A percentile compares a stretch with the other conserved stretches of the same genome.
Evolutionary conservation across 2,888 invertebrate genomes (phyloP).

Genomic region (Pardosa pseudoannulata): DNA sequence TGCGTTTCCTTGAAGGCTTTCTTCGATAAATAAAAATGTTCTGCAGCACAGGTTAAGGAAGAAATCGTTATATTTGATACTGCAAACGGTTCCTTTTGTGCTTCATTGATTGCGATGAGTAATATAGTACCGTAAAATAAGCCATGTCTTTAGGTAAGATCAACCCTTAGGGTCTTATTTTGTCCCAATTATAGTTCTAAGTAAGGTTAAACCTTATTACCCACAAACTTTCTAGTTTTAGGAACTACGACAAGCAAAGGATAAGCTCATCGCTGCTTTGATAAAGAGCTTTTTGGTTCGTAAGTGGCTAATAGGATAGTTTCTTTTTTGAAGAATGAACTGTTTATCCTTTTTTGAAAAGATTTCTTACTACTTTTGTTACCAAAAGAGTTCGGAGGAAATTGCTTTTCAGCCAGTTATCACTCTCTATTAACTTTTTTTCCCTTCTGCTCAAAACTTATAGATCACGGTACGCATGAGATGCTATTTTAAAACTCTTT

Average conservation of each 20-base stretch:
- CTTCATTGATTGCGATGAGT: neutral
- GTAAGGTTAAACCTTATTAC: slow-evolving; percentile 41
- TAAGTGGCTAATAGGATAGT: slow-evolving; percentile 38
- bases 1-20: no score
- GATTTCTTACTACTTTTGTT: neutral
- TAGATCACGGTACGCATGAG: no score
- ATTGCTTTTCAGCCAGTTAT: neutral
- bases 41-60: no score
- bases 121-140: neutral
- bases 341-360: neutral
- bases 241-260: slow-evolving; percentile 18
- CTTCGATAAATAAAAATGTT: no score
- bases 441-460: neutral
- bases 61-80: no score
- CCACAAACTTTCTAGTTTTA: slow-evolving; percentile 37
- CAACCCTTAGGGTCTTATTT: slow-evolving; percentile 16
- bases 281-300: slow-evolving; percentile 15
- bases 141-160: neutral
- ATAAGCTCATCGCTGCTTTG: slow-evolving; percentile 26
- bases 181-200: slow-evolving; percentile 38
- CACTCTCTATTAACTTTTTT: neutral
- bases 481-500: no score
- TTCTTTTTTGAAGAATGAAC: slow-evolving; percentile 8
- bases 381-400: neutral
- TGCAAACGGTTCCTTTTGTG: neutral